phyloP scores from a whole-genome alignment of 1,140 invertebrate species.

The Drosophila bipectinata region DNA sequence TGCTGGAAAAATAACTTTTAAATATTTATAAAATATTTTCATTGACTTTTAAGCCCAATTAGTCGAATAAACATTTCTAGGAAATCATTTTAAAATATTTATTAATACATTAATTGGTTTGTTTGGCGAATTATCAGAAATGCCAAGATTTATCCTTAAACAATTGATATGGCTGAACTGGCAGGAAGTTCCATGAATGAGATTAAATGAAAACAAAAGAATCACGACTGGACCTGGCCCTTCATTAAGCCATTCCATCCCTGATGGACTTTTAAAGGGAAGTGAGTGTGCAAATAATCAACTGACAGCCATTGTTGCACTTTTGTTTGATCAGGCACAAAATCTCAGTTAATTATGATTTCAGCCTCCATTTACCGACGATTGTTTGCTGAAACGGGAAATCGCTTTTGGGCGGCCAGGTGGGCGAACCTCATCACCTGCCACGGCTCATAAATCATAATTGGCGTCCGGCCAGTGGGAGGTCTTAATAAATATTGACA shows the following conservation, averaged over 20 bases:
- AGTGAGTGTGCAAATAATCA: constrained; percentile 30
- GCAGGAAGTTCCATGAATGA: background rate
- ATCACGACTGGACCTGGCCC: background rate
- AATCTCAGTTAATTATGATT: constrained; percentile 61
- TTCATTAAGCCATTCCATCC: constrained; percentile 9
- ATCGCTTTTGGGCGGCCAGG: constrained; percentile 25
- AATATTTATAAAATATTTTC: background rate
- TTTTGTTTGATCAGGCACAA: constrained; percentile 42
- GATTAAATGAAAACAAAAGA: constrained; percentile 12
- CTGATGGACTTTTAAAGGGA: constrained; percentile 7
- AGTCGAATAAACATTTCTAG: background rate
- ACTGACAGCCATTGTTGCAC: constrained; percentile 28
- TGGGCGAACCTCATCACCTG: constrained; percentile 26
- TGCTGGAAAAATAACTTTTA: background rate
- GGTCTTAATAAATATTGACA: constrained; percentile 59
- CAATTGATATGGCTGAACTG: too few species aligned
- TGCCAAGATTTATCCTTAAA: background rate
- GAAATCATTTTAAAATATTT: background rate
- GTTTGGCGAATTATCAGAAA: background rate
- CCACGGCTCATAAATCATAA: constrained; percentile 67
- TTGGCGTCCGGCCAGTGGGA: constrained; percentile 30
- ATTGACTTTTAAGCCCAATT: background rate
- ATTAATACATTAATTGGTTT: background rate
- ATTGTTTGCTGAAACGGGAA: constrained; percentile 26
- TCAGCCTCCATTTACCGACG: constrained; percentile 50